Evolutionary conservation across 2,888 invertebrate species (phyloP).

Genomic region (Carcina quercana): DNA sequence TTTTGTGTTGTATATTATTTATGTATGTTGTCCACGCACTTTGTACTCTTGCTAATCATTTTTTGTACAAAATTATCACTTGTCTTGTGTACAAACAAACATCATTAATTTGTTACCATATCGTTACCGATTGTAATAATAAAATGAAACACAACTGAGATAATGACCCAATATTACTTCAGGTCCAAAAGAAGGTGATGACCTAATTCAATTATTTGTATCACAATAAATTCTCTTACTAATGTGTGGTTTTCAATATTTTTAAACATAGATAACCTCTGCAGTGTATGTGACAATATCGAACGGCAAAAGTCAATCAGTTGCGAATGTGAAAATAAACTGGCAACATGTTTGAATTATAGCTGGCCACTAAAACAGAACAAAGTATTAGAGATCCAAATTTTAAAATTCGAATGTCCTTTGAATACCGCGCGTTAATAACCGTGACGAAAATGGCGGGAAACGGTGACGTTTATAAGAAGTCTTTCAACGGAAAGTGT

Average conservation of each 20-base stretch:
- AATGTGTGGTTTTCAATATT: conserved; percentile 7
- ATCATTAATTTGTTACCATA: too few relatives aligned
- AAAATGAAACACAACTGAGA: too few relatives aligned
- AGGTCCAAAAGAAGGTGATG: conserved; percentile 27
- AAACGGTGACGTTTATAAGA: conserved; percentile 42
- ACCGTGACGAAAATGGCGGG: conserved; percentile 45
- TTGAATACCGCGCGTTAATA: conserved; percentile 45
- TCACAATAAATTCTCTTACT: conserved; percentile 4
- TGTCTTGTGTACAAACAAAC: too few relatives aligned
- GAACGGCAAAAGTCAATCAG: conserved; percentile 15
- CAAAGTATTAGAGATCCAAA: too few relatives aligned
- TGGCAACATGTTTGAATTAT: conserved; percentile 20
- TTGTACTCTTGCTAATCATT: too few relatives aligned
- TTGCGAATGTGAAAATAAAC: conserved; percentile 20
- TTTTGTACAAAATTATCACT: too few relatives aligned
- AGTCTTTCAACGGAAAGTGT: conserved; percentile 44
- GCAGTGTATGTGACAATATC: conserved; percentile 15
- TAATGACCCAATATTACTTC: conserved; percentile 16
- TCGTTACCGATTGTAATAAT: too few relatives aligned
- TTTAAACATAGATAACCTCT: conserved; percentile 36
- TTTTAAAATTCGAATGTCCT: conserved; percentile 32
- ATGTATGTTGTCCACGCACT: too few relatives aligned
- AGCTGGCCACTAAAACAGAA: too few relatives aligned
- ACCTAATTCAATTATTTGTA: conserved; percentile 21
- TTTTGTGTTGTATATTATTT: too few relatives aligned